Base-by-base conservation (phyloP, 1,140 invertebrate genomes). In the Papilio aristodemus region DNA sequence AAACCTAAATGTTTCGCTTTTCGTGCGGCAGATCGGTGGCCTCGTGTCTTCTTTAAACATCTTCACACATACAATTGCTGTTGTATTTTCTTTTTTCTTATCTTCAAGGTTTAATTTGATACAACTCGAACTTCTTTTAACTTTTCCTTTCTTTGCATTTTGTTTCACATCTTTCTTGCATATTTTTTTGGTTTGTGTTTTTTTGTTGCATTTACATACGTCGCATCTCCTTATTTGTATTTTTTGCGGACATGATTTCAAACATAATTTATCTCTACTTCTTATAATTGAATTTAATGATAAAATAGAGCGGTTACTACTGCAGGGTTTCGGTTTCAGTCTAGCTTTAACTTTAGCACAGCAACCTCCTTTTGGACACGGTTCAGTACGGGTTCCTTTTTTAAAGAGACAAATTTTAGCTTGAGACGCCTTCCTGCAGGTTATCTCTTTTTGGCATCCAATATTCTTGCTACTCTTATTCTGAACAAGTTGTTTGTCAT, bases 181-280 rank as follows among this genome's bases (percentile, higher is more conserved):
- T 10, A 50, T 17, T 50, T 50, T 50, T 64, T 64, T 64, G 11
- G 62, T 64, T 64, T 64, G 62, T 27, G 39, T 41, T 39, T 64
- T 64, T 41, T 64, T 64, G 13, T 64, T 41, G 25, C 62, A 64
- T 43, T 41, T 64, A 43, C 62, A 64, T 17, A 39, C 19, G 17
- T 22, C 62, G 37, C 36, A 38, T 41, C 19, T 64, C 19, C 11
- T 25, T 43, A 22, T 9, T 8, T 25, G 3, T 43, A 10, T 25
- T 46, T 64, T 41, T 25, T 43, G 43, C 3, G 38, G 37, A 64
- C 62, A 25, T 27, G 22, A 17, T 43, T 27, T 64, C 10, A n/a
- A 13, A 11, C 32, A 62, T 62, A 22, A 10, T 39, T 62, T 62
- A 19, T 62, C 37, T 25, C 37, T 37, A 19, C 22, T 64, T 7